Percentiles rank a stretch among this genome's conserved stretches.
Conservation (phyloP, 2,113 vertebrate genomes). For the Microcebus griseorufus region DNA sequence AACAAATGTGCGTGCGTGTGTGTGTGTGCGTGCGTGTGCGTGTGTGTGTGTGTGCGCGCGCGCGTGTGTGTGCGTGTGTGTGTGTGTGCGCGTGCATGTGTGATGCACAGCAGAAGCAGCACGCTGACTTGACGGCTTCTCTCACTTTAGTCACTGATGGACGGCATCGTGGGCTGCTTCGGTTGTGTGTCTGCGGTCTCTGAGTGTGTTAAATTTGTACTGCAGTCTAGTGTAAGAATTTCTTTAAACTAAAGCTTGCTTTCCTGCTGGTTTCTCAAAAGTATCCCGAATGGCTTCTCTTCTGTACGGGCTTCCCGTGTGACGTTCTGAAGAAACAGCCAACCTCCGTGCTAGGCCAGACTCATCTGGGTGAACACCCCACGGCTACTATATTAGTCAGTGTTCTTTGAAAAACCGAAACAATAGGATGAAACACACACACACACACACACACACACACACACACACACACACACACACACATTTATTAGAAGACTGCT, state of each 20-base stretch:
- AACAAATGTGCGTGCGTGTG: neutral
- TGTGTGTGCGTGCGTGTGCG: too few species aligned
- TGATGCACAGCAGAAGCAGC: neutral
- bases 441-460: too few species aligned
- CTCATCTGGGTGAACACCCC: neutral
- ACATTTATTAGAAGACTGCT: neutral
- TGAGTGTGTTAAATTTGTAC: neutral
- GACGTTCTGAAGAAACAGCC: neutral
- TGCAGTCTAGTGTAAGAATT: neutral
- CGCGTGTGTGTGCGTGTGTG: too few species aligned
- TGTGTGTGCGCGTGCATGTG: too few species aligned
- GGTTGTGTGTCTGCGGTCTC: neutral
- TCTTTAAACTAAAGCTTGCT: constrained; percentile 32
- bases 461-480: too few species aligned
- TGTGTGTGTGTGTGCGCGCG: too few species aligned
- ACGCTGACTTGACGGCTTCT: neutral
- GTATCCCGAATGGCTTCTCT: neutral
- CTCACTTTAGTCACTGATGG: neutral
- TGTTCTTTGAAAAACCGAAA: neutral
- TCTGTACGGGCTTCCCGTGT: neutral
- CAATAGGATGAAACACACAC: neutral
- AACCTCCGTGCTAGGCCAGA: neutral
- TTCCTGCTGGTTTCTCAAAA: constrained; percentile 4
- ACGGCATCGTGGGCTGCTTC: neutral
- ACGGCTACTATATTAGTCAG: neutral